A percentile compares a stretch with the other conserved stretches of the same genome.
phyloP scores from a whole-genome alignment of 2,888 invertebrate species.

The Xanthorhoe designata region DNA sequence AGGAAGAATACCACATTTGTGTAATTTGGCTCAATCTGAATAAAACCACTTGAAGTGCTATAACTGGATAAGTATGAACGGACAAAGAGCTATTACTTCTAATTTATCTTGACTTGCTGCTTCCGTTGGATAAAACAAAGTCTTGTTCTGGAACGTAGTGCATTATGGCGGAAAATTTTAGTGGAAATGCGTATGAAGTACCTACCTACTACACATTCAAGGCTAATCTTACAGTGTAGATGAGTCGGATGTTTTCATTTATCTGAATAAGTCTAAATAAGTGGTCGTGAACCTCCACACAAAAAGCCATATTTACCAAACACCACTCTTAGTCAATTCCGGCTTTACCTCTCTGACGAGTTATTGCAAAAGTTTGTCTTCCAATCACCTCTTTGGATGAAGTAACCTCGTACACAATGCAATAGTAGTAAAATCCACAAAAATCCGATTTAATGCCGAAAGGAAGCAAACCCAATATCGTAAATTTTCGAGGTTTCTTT shows the following conservation, averaged over 20 bases:
- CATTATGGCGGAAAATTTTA: constrained; percentile 23
- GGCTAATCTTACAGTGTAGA: not conserved
- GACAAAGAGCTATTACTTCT: constrained; percentile 42
- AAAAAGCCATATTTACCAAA: not conserved
- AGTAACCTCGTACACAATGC: constrained; percentile 7
- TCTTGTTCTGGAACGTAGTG: constrained; percentile 5
- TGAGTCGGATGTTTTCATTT: too few relatives aligned
- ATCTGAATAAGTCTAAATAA: too few relatives aligned
- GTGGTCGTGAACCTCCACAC: too few relatives aligned
- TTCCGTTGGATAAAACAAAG: constrained; percentile 24
- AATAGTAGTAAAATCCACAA: constrained; percentile 14
- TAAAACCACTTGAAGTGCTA: constrained; percentile 36
- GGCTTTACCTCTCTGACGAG: not conserved
- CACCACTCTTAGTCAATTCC: not conserved
- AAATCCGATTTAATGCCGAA: constrained; percentile 7
- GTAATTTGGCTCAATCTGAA: constrained; percentile 34
- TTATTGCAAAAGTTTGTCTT: constrained; percentile 13
- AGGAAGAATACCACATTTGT: constrained; percentile 26
- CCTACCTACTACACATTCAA: not conserved
- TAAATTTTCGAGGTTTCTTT: constrained; percentile 19
- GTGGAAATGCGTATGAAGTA: constrained; percentile 8
- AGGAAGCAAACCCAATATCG: constrained; percentile 26
- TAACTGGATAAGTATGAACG: constrained; percentile 34
- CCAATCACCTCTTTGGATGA: constrained; percentile 2
- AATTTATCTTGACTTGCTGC: constrained; percentile 38